phyloP scores from a whole-genome alignment of 2,888 invertebrate genomes.

The Harpalus rufipes region DNA sequence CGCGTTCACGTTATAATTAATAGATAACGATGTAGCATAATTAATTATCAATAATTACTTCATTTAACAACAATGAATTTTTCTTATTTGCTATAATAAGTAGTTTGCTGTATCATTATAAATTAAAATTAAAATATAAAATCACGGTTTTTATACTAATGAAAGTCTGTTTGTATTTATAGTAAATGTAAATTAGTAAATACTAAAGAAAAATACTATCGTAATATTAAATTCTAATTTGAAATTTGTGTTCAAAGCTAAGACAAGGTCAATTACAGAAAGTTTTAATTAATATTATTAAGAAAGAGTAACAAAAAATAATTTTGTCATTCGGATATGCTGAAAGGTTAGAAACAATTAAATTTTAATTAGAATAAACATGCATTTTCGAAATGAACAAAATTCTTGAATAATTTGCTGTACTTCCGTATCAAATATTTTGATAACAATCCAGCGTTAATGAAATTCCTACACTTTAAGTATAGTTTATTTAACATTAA shows the following conservation, averaged over 20 bases:
- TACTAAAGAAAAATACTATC: neutral
- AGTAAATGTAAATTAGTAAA: neutral
- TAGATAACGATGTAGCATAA: neutral
- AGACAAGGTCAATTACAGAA: neutral
- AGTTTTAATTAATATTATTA: constrained; percentile 1
- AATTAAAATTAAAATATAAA: neutral
- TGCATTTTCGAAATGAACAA: neutral
- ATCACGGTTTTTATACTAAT: neutral
- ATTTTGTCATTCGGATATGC: constrained; percentile 5
- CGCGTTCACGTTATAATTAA: neutral
- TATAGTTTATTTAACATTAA: too few relatives aligned
- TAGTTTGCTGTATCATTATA: neutral
- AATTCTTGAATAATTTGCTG: too few relatives aligned
- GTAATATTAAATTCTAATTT: neutral
- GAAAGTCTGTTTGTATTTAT: neutral
- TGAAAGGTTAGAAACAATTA: constrained; percentile 6
- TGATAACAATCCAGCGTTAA: too few relatives aligned
- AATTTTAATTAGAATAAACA: neutral
- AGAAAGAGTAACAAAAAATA: constrained; percentile 6
- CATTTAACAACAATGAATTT: constrained; percentile 1
- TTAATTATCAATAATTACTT: constrained; percentile 7
- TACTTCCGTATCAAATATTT: too few relatives aligned
- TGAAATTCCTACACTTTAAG: too few relatives aligned
- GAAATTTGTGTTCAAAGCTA: neutral
- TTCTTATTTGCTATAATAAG: neutral